Evolutionary conservation across 2,888 invertebrate species (phyloP).

Genomic region (Watsonalla binaria): DNA sequence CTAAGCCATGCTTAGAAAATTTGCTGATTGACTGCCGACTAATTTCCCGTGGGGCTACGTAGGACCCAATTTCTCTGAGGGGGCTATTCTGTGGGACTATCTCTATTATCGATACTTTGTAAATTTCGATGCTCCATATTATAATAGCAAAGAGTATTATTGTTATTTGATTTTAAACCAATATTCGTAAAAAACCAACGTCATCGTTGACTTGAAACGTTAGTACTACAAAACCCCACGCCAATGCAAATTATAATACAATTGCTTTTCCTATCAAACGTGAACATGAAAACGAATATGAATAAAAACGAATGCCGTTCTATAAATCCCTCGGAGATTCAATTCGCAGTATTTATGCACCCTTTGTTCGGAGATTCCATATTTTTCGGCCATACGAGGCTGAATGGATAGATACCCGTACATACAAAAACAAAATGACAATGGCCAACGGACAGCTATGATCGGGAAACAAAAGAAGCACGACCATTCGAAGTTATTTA

Average conservation of each 20-base stretch:
- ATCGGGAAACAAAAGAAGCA: slow-evolving; percentile 12
- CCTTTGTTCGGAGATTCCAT: neutral
- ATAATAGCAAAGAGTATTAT: too few relatives aligned
- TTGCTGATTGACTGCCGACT: slow-evolving; percentile 13
- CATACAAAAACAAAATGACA: slow-evolving; percentile 15
- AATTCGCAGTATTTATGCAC: neutral
- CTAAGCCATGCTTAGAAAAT: slow-evolving; percentile 1
- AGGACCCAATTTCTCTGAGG: slow-evolving; percentile 17
- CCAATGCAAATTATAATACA: too few relatives aligned
- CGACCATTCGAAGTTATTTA: neutral
- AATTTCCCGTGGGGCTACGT: slow-evolving; percentile 25
- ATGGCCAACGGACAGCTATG: slow-evolving; percentile 10
- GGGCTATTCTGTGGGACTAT: neutral
- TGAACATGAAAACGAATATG: neutral
- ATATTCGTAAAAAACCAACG: too few relatives aligned
- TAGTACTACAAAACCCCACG: too few relatives aligned
- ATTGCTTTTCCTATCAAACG: neutral
- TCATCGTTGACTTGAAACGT: too few relatives aligned
- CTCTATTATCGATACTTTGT: too few relatives aligned
- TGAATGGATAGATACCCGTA: slow-evolving; percentile 1
- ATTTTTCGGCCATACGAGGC: neutral
- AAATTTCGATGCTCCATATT: too few relatives aligned
- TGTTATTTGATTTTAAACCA: too few relatives aligned
- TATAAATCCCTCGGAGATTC: neutral
- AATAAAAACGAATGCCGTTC: neutral